phyloP scores from a whole-genome alignment of 2,888 invertebrate species.

The Pseudococcus viburni region DNA sequence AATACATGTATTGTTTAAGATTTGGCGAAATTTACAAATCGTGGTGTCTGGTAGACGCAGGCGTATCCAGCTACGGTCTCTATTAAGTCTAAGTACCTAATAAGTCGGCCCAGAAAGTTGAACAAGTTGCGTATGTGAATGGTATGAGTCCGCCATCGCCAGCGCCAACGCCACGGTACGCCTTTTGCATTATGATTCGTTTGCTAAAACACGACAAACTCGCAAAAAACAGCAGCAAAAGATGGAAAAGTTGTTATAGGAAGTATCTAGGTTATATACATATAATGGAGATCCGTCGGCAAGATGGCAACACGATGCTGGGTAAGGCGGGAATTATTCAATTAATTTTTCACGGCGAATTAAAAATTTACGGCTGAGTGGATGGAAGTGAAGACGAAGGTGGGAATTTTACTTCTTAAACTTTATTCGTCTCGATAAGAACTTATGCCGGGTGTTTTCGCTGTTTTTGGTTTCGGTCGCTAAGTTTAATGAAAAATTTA shows the following conservation, averaged over 20 bases:
- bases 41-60: background rate
- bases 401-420: slow-evolving; percentile 11
- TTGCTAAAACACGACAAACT: slow-evolving; percentile 25
- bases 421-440: slow-evolving; percentile 21
- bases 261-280: slow-evolving; percentile 13
- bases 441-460: background rate
- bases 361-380: slow-evolving; percentile 5
- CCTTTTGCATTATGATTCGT: background rate
- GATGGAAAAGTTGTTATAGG: slow-evolving; percentile 9
- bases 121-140: background rate
- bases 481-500: slow-evolving; percentile 5
- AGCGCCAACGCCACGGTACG: background rate
- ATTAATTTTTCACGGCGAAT: slow-evolving; percentile 21
- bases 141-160: background rate
- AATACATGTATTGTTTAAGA: background rate
- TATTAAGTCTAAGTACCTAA: background rate
- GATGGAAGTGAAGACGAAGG: slow-evolving; percentile 1
- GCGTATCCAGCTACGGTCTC: background rate
- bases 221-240: background rate
- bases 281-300: background rate
- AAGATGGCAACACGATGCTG: background rate
- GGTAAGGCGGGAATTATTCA: slow-evolving; percentile 6
- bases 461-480: slow-evolving; percentile 16
- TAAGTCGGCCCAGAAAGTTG: slow-evolving; percentile 3
- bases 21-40: background rate